Evolutionary conservation across 2,113 vertebrate species (phyloP), one percentile per base, ranked within the genome.

Genomic region (Scolopax mira): DNA sequence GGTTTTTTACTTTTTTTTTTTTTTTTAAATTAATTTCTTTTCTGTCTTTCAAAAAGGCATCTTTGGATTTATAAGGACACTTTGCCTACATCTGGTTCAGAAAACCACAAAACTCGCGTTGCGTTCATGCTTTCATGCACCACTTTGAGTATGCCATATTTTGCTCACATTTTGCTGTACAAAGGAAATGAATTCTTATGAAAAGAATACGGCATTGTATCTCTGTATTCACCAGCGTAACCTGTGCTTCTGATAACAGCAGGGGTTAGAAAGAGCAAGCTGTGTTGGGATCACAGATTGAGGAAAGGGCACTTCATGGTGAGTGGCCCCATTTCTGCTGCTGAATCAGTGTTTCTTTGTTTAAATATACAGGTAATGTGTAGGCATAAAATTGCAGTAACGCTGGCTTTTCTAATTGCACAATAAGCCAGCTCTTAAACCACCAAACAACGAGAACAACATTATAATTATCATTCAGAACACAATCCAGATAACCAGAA

Each of bases 71-170:
- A 2, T 11, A 58, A 86, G 25, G 15, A 35, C 74, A 33, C 51
- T 79, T 85, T 79, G 18, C 46, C 30, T 81, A 6, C 7, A 4
- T 62, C 25, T 55, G 8, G 19, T 81, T 67, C 19, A 54, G 21
- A 78, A 39, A 75, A 73, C 4, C n/a, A n/a, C 35, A 67, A 51
- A 91, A 17, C 25, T 27, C 13, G 61, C 55, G 35, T 67, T 1
- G 1, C n/a, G 13, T 31, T 69, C 16, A 7, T 84, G 51, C 31
- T 80, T 78, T 65, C 60, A 48, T 57, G 28, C 44, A 30, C 15
- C 24, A 1, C 35, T 57, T 52, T 0, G 3, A 48, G 24, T 3
- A 7, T 75, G 51, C 44, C n/a, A 9, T 6, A 11, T 28, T 18
- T 62, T 7, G 3, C 31, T 74, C 58, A 13, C 9, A 2, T 58